phyloP scores from a whole-genome alignment of 2,113 vertebrate species.

The Marmota flaviventris region DNA sequence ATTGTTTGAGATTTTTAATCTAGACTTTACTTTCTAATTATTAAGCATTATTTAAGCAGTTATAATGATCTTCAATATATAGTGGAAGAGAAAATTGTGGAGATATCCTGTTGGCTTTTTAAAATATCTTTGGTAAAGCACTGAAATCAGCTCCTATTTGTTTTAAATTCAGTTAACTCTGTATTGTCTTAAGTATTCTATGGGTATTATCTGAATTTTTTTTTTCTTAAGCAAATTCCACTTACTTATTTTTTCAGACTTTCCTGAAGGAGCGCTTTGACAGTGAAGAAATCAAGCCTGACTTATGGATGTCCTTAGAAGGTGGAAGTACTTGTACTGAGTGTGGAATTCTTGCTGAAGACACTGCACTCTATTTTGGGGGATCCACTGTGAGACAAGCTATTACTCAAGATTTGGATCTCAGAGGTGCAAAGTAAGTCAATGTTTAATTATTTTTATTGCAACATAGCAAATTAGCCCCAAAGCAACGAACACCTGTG shows the following conservation, averaged over 20 bases:
- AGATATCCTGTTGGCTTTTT: not conserved
- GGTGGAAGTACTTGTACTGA: constrained; percentile 95
- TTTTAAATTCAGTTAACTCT: not conserved
- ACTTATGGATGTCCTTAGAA: constrained; percentile 96
- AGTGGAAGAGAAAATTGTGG: not conserved
- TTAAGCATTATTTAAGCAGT: constrained; percentile 17
- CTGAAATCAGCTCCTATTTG: not conserved
- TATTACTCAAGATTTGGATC: constrained; percentile 95
- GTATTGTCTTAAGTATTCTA: not conserved
- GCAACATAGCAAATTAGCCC: not conserved
- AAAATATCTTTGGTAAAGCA: constrained; percentile 19
- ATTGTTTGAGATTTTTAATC: constrained; percentile 17
- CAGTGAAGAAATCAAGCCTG: constrained; percentile 94
- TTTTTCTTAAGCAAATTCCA: constrained; percentile 40
- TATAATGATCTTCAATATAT: not conserved
- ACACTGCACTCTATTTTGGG: constrained; percentile 96
- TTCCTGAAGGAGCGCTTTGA: constrained; percentile 99
- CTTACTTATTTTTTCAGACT: constrained; percentile 86
- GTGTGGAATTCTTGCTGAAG: constrained; percentile 96
- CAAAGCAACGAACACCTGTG: not conserved
- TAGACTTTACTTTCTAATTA: constrained; percentile 23
- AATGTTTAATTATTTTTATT: not conserved
- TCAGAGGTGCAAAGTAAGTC: constrained; percentile 97
- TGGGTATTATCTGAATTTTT: not conserved
- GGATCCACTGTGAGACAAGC: constrained; percentile 95